Evolutionary conservation across 2,888 invertebrate genomes (phyloP), one percentile per base, ranked within the genome.

Genomic region (Mellilla xanthometata): DNA sequence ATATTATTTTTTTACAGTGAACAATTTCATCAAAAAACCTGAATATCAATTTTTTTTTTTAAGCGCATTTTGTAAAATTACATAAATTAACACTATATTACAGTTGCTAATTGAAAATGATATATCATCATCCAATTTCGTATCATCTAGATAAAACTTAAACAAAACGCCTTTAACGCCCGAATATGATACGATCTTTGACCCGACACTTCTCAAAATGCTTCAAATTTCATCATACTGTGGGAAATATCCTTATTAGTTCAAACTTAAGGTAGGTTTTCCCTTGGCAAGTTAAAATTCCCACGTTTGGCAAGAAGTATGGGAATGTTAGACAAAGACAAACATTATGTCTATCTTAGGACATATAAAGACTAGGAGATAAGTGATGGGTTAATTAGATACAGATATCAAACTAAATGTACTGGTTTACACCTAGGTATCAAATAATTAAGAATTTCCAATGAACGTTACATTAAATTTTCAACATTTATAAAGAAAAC

Each of bases 261-360:
- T 28, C 24, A 19, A 19, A 0, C 11, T 42, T 51, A 58, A 13
- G 46, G 61, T 49, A 43, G 32, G 53, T 42, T 55, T 54, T 66
- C 42, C 51, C 42, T 10, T 50, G 36, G 19, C 53, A 50, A 41
- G 36, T 42, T 5, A 13, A 12, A 38, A 42, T 60, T 61, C 63
- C 57, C 64, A 63, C 52, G 56, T 60, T 56, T 56, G 45, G 61
- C 46, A 68, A 65, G 11, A 28, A 28, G 41, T 57, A 52, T 65
- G 68, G 60, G 70, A 71, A 65, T 45, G 6, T 15, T 26, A 38
- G 55, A 65, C 69, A 68, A 68, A 57, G 52, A 43, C 28, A 43
- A 32, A 35, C 41, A 50, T 52, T 50, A 45, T 38, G 41, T 50
- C 51, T 46, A 49, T 57, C 55, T 53, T 52, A 35, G 52, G 54